These are phyloP conservation scores for Pseudachorutes palmiensis DNA, from an alignment of 1,140 invertebrate genomes.

Conservation along the genomic window DNA sequence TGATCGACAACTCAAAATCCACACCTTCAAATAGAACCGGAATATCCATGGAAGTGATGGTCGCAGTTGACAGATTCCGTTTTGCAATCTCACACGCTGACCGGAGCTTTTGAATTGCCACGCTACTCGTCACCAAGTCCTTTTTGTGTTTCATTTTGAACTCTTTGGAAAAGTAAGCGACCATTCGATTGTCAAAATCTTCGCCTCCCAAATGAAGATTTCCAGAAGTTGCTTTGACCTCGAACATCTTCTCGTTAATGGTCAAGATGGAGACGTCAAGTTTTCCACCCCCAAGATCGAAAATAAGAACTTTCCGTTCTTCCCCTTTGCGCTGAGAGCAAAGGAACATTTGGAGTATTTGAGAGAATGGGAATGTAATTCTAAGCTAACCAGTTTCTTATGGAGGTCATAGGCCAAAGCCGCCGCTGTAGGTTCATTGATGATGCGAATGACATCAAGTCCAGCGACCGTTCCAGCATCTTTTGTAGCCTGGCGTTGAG, in stretches of 20 bases:
- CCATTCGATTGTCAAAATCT: conserved; percentile 41
- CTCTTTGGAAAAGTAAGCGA: too few species aligned
- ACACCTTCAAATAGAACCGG: too few species aligned
- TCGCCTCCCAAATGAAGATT: conserved; percentile 45
- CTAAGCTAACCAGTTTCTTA: conserved; percentile 66
- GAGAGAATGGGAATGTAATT: too few species aligned
- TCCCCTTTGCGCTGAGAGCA: conserved; percentile 34
- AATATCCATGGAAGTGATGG: too few species aligned
- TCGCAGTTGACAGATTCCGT: too few species aligned
- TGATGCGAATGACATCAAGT: conserved; percentile 94
- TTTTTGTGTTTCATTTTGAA: too few species aligned
- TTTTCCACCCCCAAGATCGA: conserved; percentile 50
- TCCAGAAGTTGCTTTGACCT: conserved; percentile 41
- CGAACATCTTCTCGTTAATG: conserved; percentile 49
- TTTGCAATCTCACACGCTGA: too few species aligned
- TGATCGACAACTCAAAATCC: too few species aligned
- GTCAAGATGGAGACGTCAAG: conserved; percentile 54
- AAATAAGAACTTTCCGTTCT: conserved; percentile 22
- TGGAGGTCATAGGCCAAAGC: conserved; percentile 98
- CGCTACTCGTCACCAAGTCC: too few species aligned
- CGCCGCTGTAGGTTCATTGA: conserved; percentile 99
- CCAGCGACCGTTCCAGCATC: conserved; percentile 81
- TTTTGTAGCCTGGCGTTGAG: conserved; percentile 94
- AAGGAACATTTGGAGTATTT: too few species aligned
- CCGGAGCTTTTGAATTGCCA: too few species aligned